Evolutionary conservation across 2,888 invertebrate species (phyloP).

Genomic region (Drosophila vallismaia): DNA sequence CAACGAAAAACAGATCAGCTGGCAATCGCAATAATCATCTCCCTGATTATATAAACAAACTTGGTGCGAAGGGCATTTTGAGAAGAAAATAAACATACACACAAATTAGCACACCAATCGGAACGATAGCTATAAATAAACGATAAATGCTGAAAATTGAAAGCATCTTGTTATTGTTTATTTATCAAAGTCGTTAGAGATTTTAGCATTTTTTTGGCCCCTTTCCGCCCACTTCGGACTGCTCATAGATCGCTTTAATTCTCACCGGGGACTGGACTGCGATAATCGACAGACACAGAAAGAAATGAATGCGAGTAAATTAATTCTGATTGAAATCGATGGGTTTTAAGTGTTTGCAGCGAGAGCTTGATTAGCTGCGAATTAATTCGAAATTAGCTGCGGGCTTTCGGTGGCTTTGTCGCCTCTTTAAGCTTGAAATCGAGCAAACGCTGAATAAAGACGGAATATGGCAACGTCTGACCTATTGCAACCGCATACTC

Average conservation of each 20-base stretch:
- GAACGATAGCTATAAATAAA: slow-evolving; percentile 33
- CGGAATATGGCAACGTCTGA: slow-evolving; percentile 22
- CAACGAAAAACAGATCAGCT: slow-evolving; percentile 19
- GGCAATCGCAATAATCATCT: slow-evolving; percentile 10
- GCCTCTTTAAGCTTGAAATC: slow-evolving; percentile 30
- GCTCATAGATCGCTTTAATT: slow-evolving; percentile 36
- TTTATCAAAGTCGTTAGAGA: slow-evolving; percentile 43
- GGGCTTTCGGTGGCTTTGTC: slow-evolving; percentile 11
- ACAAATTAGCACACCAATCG: slow-evolving; percentile 28
- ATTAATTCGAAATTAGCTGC: slow-evolving; percentile 56
- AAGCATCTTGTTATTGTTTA: slow-evolving; percentile 32
- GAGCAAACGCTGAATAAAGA: slow-evolving; percentile 9
- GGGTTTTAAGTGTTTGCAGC: slow-evolving; percentile 11
- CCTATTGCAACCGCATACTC: neutral
- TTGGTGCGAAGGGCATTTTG: slow-evolving; percentile 48
- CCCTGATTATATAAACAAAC: slow-evolving; percentile 6
- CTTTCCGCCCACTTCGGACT: slow-evolving; percentile 22
- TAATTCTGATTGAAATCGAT: neutral
- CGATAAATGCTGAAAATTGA: slow-evolving; percentile 37
- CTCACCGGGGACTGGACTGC: neutral
- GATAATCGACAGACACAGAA: neutral
- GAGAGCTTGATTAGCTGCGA: slow-evolving; percentile 50
- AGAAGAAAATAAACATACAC: slow-evolving; percentile 19
- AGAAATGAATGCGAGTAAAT: neutral
- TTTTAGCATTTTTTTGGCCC: slow-evolving; percentile 34